These are phyloP conservation scores for Anarhynchus alexandrinus DNA, from an alignment of 2,113 vertebrate genomes.

Conservation along the genomic window DNA sequence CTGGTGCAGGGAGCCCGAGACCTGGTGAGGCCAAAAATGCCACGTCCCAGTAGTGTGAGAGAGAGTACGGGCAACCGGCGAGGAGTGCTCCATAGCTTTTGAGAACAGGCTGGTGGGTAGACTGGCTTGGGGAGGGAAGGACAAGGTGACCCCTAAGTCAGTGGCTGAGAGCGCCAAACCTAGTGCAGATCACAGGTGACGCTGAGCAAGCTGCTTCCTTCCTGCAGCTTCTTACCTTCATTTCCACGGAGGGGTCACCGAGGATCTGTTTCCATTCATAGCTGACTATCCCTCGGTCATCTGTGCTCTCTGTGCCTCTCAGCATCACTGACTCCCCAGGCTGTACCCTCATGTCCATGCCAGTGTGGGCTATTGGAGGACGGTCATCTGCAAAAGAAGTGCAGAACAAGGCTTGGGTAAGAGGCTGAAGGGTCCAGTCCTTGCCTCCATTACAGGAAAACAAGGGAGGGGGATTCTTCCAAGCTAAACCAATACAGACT, in stretches of 20 bases:
- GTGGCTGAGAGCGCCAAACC: background rate
- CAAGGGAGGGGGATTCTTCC: background rate
- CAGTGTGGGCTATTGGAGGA: constrained; percentile 76
- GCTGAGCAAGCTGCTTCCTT: background rate
- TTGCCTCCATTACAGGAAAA: background rate
- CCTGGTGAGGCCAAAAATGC: background rate
- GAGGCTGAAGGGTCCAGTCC: background rate
- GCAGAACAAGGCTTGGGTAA: background rate
- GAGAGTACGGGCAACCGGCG: background rate
- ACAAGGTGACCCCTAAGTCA: background rate
- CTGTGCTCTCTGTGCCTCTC: constrained; percentile 78
- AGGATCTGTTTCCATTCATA: constrained; percentile 81
- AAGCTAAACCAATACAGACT: background rate
- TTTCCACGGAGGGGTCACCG: constrained; percentile 43
- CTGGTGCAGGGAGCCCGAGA: background rate
- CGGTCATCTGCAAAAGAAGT: constrained; percentile 64
- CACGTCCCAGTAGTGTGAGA: background rate
- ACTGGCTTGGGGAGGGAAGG: background rate
- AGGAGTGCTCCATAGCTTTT: background rate
- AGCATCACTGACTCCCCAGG: constrained; percentile 79
- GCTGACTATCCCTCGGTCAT: constrained; percentile 69
- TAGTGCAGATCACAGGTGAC: background rate
- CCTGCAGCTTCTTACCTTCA: constrained; percentile 74
- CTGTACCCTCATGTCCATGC: constrained; percentile 83
- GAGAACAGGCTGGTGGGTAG: background rate